These are phyloP conservation scores for Melieria crassipennis DNA, from an alignment of 2,888 invertebrate genomes.

Conservation along the genomic window DNA sequence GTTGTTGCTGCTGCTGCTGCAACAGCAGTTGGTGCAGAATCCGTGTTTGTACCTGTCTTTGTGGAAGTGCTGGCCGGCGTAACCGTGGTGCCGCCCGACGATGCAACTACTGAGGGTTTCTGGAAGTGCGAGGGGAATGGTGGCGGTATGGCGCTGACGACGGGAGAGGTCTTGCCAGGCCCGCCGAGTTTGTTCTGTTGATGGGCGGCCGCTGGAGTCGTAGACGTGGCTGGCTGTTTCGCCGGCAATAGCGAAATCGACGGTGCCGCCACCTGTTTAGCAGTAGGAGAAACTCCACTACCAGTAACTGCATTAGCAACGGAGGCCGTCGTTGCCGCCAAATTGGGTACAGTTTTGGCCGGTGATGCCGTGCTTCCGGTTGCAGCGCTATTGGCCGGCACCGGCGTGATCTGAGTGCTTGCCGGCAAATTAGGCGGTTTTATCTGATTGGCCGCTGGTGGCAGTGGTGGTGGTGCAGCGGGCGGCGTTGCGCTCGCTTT, in stretches of 20 bases:
- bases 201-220: slow-evolving; percentile 47
- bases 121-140: slow-evolving; percentile 49
- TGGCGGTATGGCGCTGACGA: slow-evolving; percentile 45
- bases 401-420: slow-evolving; percentile 53
- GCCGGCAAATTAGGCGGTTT: slow-evolving; percentile 53
- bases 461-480: slow-evolving; percentile 43
- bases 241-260: slow-evolving; percentile 51
- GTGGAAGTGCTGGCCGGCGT: slow-evolving; percentile 34
- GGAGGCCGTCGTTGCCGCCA: slow-evolving; percentile 28
- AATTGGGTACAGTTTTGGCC: slow-evolving; percentile 14
- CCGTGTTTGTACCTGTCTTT: slow-evolving; percentile 35
- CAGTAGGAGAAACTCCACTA: slow-evolving; percentile 3
- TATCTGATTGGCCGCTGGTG: slow-evolving; percentile 44
- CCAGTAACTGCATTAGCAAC: slow-evolving; percentile 16
- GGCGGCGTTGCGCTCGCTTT: slow-evolving; percentile 36
- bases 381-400: slow-evolving; percentile 37
- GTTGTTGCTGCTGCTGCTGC: slow-evolving; percentile 20
- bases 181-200: slow-evolving; percentile 49
- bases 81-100: slow-evolving; percentile 27
- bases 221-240: slow-evolving; percentile 43
- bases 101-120: slow-evolving; percentile 41
- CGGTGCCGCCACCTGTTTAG: slow-evolving; percentile 39
- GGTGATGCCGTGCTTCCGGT: slow-evolving; percentile 15
- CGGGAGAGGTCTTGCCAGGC: slow-evolving; percentile 43
- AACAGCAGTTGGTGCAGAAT: slow-evolving; percentile 28